Evolutionary conservation across 2,797 vertebrate species (phyloP), one percentile per base, ranked within the genome.

Genomic region (Clarias laeviceps): DNA sequence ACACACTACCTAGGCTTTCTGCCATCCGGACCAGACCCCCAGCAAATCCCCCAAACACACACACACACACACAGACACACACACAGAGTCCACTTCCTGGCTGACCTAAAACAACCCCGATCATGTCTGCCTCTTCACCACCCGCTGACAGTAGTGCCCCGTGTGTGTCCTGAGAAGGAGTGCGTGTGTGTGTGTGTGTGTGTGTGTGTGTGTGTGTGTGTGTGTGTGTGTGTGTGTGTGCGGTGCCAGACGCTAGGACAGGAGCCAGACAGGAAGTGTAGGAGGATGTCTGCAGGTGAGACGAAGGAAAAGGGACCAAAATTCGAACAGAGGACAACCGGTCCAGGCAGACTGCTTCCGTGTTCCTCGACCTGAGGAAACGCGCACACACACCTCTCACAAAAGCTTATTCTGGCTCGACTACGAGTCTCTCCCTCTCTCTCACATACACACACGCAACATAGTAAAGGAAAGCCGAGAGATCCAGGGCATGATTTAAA

Each of bases 101-200:
- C 87, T 40, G 86, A 87, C 88, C 88, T 83, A 32, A 88, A 90
- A 87, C 87, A 82, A 86, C 88, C 86, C 84, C 22, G 84, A 88
- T 88, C 86, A 88, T 88, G 84, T 88, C 87, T 68, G 80, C 82
- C 88, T 82, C 88, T 87, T 84, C 87, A 87, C 80, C 89, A 88
- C 89, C 89, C 86, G 87, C 89, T 89, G 88, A 85, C 88, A 86
- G 77, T 15, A 86, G 77, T 15, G 57, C 78, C 72, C 69, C 6
- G 34, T 80, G 85, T 83, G 56, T 85, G 84, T 65, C 62, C 79
- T 85, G 84, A 84, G 81, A 70, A 73, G 73, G 14, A 14, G 24
- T 81, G 69, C 40, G 76, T 73, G 83, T 54, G 85, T 29, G 29
- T 81, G 82, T 83, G 66, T 73, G 66, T 40, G 61, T 50, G 29